Conservation (phyloP, 2,888 invertebrate genomes). For the Cephalotes varians region DNA sequence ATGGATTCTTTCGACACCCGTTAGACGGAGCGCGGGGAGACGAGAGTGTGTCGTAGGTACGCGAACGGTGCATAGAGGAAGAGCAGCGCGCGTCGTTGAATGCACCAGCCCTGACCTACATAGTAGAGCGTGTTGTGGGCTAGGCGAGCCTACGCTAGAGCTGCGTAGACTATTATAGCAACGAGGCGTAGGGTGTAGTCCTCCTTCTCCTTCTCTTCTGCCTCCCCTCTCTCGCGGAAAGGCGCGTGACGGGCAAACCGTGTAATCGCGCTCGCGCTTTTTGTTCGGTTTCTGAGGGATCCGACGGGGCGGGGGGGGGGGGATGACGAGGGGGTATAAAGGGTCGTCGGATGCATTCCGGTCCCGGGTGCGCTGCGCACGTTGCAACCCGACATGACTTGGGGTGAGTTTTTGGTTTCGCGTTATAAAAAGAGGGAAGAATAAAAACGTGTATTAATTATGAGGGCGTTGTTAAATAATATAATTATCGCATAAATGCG, state of each 20-base stretch:
- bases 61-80: conserved; percentile 81
- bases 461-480: not conserved
- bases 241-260: conserved; percentile 57
- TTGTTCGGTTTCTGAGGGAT: conserved; percentile 31
- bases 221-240: conserved; percentile 19
- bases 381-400: not conserved
- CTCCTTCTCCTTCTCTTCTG: conserved; percentile 46
- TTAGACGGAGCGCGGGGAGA: conserved; percentile 54
- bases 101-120: conserved; percentile 86
- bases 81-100: conserved; percentile 83
- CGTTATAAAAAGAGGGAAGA: not conserved
- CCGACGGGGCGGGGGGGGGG: not conserved
- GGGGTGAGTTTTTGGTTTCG: not conserved
- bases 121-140: conserved; percentile 85
- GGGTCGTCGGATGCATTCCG: not conserved
- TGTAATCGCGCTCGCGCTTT: conserved; percentile 59
- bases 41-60: conserved; percentile 64
- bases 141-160: conserved; percentile 82
- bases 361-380: not conserved
- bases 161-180: conserved; percentile 78
- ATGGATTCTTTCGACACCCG: conserved; percentile 60
- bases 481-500: not conserved
- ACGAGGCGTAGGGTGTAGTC: conserved; percentile 67
- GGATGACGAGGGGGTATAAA: conserved; percentile 2
- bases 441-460: not conserved